phyloP scores from a whole-genome alignment of 2,888 invertebrate genomes.

The Drymonia ruficornis region DNA sequence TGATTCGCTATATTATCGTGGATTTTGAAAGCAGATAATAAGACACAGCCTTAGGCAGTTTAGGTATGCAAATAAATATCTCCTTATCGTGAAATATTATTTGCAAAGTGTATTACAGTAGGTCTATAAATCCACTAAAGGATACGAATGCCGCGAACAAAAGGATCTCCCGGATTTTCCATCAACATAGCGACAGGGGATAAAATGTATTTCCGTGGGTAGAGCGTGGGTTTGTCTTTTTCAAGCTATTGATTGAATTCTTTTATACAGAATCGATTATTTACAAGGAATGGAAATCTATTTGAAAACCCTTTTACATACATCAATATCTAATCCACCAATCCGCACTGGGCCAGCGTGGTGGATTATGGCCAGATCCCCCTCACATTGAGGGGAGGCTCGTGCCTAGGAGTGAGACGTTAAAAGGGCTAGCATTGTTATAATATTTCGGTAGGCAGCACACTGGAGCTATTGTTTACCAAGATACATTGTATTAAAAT shows the following conservation, averaged over 20 bases:
- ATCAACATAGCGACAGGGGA: slow-evolving; percentile 6
- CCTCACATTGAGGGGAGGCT: no score
- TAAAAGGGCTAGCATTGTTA: no score
- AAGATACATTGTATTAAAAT: no score
- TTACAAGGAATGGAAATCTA: background rate
- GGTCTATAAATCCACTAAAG: slow-evolving; percentile 4
- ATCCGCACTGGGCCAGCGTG: no score
- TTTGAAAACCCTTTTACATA: background rate
- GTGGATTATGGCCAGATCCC: no score
- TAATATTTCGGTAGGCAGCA: no score
- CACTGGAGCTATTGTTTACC: no score
- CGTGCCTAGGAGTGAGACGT: no score
- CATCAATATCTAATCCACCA: no score
- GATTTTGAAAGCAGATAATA: no score
- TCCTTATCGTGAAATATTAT: slow-evolving; percentile 6
- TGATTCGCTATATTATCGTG: no score
- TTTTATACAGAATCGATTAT: background rate
- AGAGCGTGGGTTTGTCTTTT: slow-evolving; percentile 1
- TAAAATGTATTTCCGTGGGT: slow-evolving; percentile 2
- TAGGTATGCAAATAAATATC: background rate
- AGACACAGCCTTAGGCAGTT: no score
- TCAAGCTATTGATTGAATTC: slow-evolving; percentile 1
- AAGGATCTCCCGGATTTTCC: slow-evolving; percentile 5
- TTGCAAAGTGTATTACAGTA: slow-evolving; percentile 6
- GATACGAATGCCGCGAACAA: slow-evolving; percentile 4